Conservation (phyloP, 2,888 invertebrate genomes). For the Steromphala cineraria region DNA sequence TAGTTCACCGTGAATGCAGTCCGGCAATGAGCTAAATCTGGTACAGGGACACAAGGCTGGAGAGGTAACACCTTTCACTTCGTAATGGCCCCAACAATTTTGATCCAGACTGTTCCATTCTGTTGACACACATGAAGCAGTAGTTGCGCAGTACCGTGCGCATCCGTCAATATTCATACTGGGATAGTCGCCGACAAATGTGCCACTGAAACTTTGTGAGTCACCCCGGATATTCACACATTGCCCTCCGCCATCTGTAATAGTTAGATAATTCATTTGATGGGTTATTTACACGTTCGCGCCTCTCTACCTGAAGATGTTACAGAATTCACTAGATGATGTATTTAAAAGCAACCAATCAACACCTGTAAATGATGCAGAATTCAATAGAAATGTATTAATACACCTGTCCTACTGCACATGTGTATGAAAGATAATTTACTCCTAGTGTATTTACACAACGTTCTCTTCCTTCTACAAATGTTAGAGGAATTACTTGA, state of each 20-base stretch:
- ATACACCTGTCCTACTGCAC: too few species aligned
- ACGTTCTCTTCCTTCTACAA: too few species aligned
- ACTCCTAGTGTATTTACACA: too few species aligned
- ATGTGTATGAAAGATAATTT: too few species aligned
- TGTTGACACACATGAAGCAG: not conserved
- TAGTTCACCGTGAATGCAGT: not conserved
- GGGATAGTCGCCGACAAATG: not conserved
- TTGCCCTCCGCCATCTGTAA: not conserved
- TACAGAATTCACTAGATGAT: not conserved
- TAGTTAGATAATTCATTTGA: too few species aligned
- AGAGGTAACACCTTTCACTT: not conserved
- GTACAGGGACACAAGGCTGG: not conserved
- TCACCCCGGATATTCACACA: not conserved
- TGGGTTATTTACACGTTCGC: too few species aligned
- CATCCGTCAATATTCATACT: not conserved
- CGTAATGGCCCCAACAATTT: not conserved
- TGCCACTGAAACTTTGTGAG: not conserved
- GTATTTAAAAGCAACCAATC: too few species aligned
- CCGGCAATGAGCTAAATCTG: not conserved
- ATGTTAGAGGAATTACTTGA: too few species aligned
- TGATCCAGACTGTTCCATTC: not conserved
- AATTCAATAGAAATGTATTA: too few species aligned
- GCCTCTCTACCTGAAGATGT: not conserved
- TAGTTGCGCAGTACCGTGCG: not conserved
- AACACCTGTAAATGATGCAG: too few species aligned